Percentiles rank a stretch among this genome's conserved stretches.
These are phyloP conservation scores for Orthonyx spaldingii DNA, from an alignment of 2,113 vertebrate species.

Conservation along the genomic window DNA sequence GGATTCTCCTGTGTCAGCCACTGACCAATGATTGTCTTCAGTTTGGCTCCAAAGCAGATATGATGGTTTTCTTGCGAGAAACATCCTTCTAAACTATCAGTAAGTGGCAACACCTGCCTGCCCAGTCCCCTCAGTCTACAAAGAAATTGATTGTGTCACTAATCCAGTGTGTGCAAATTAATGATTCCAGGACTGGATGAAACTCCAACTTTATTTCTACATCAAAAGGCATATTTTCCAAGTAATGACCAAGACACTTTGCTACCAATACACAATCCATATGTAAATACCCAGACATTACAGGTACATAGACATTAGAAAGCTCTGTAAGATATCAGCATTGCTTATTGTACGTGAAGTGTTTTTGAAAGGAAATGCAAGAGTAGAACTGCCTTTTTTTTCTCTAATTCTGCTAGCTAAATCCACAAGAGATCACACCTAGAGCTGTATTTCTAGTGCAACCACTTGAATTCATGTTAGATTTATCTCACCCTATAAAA, in stretches of 20 bases:
- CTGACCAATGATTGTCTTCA: not conserved
- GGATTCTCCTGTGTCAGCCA: not conserved
- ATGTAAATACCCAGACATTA: not conserved
- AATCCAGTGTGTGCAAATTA: not conserved
- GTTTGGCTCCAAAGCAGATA: not conserved
- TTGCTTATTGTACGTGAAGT: not conserved
- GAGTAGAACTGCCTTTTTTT: not conserved
- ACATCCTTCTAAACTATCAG: not conserved
- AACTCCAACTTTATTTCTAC: not conserved
- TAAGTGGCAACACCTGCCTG: slow-evolving; percentile 16
- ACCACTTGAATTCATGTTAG: slow-evolving; percentile 71
- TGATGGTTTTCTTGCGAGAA: not conserved
- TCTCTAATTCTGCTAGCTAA: slow-evolving; percentile 4
- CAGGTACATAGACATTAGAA: not conserved
- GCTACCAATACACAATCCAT: not conserved
- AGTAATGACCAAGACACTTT: not conserved
- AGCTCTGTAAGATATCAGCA: not conserved
- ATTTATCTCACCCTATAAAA: slow-evolving; percentile 81
- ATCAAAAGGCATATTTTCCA: not conserved
- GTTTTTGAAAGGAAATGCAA: slow-evolving; percentile 38
- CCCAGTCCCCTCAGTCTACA: slow-evolving; percentile 11
- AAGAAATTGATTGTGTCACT: slow-evolving; percentile 15
- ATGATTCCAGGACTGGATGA: not conserved
- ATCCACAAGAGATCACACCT: slow-evolving; percentile 52
- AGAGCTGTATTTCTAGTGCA: slow-evolving; percentile 70